Percentiles rank a stretch among this genome's conserved stretches.
Evolutionary conservation across 2,797 vertebrate species (phyloP).

Genomic region (Calcarius lapponicus): DNA sequence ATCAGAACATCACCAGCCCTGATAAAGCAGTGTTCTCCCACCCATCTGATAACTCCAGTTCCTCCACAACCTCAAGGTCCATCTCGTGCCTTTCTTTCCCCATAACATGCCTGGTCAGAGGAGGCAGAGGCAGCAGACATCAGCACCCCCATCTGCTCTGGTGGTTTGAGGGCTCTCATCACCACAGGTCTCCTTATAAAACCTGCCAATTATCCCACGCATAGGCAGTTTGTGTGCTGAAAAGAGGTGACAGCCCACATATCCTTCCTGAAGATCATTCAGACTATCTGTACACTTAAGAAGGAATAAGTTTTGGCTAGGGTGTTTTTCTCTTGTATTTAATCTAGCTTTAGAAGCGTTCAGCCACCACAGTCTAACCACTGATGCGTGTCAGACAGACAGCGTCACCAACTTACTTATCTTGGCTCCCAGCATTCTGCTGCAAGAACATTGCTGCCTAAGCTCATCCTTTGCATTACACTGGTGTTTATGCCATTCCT

Average conservation of each 20-base stretch:
- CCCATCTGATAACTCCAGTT: not conserved
- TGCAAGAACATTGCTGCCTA: not conserved
- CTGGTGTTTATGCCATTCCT: not conserved
- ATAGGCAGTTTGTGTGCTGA: not conserved
- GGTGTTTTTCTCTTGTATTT: not conserved
- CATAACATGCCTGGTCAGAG: not conserved
- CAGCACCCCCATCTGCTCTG: conserved; percentile 27
- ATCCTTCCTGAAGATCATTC: conserved; percentile 3
- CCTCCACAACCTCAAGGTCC: not conserved
- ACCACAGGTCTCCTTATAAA: not conserved
- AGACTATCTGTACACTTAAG: not conserved
- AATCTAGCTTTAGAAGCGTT: not conserved
- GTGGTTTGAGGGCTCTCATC: not conserved
- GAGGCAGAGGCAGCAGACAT: not conserved
- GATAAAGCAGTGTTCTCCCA: not conserved
- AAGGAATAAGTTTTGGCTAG: not conserved
- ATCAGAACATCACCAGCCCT: not conserved
- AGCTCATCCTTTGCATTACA: not conserved
- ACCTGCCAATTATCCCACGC: conserved; percentile 13
- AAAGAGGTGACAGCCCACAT: not conserved
- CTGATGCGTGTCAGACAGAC: conserved; percentile 17
- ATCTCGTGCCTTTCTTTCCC: not conserved
- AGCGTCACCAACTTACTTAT: not conserved
- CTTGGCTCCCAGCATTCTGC: not conserved
- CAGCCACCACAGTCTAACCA: not conserved